These are phyloP conservation scores for Danio aesculapii DNA, from an alignment of 2,797 vertebrate species.

Conservation along the genomic window DNA sequence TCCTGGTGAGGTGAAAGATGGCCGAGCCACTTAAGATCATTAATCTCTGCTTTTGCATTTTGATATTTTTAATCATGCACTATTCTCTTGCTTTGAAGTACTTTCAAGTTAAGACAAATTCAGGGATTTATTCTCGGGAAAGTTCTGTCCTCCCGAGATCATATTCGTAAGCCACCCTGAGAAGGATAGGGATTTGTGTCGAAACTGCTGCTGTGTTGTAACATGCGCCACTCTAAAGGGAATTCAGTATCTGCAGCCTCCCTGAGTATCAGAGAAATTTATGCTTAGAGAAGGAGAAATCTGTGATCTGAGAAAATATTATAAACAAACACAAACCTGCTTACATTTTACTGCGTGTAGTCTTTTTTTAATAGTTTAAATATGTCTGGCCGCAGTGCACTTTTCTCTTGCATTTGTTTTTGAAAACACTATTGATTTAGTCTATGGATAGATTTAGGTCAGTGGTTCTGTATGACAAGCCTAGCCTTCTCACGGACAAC, in stretches of 20 bases:
- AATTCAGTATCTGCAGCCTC: neutral
- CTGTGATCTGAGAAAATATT: neutral
- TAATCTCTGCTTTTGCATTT: constrained; percentile 59
- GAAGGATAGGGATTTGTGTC: constrained; percentile 27
- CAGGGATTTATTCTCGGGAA: constrained; percentile 53
- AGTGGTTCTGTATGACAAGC: too few species aligned
- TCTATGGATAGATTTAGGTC: too few species aligned
- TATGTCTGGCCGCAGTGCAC: too few species aligned
- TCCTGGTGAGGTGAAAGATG: constrained; percentile 45
- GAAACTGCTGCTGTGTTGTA: neutral
- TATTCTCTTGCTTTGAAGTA: constrained; percentile 56
- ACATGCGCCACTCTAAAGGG: neutral
- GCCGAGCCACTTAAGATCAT: constrained; percentile 57
- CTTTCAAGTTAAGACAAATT: constrained; percentile 14
- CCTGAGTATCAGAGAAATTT: too few species aligned
- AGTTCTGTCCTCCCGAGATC: constrained; percentile 17
- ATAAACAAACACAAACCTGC: neutral
- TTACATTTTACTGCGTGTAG: neutral
- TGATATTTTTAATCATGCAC: constrained; percentile 55
- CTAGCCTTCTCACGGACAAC: too few species aligned
- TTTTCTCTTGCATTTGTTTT: too few species aligned
- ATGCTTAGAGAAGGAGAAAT: too few species aligned
- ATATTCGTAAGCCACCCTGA: constrained; percentile 3
- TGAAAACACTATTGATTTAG: too few species aligned
- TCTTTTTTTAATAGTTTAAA: too few species aligned